Evolutionary conservation across 2,113 vertebrate species (phyloP).

Genomic region (Ophiodon elongatus): DNA sequence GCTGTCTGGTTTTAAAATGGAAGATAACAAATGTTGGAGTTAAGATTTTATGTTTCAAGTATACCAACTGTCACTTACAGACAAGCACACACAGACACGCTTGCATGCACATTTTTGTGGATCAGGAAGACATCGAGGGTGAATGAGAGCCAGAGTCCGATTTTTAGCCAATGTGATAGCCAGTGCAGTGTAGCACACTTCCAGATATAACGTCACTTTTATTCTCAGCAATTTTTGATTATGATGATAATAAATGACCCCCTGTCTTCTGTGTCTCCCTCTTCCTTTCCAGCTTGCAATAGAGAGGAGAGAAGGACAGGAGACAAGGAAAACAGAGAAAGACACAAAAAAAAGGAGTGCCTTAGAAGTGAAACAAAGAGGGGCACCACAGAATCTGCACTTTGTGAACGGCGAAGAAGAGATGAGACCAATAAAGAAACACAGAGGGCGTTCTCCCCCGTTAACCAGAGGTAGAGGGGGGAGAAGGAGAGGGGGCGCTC

Average conservation of each 20-base stretch:
- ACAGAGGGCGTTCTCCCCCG: slow-evolving; percentile 81
- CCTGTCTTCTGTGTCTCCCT: slow-evolving; percentile 60
- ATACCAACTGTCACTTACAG: neutral
- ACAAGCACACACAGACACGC: neutral
- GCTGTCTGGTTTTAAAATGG: slow-evolving; percentile 25
- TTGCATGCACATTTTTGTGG: slow-evolving; percentile 15
- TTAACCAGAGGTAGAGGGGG: slow-evolving; percentile 87
- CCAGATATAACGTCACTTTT: slow-evolving; percentile 61
- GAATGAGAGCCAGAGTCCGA: slow-evolving; percentile 40
- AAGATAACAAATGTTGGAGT: slow-evolving; percentile 7
- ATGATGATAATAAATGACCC: slow-evolving; percentile 71
- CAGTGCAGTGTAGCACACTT: slow-evolving; percentile 54
- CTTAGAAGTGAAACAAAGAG: slow-evolving; percentile 62
- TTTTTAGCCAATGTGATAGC: slow-evolving; percentile 39
- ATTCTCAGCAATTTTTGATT: slow-evolving; percentile 58
- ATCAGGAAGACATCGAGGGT: slow-evolving; percentile 27
- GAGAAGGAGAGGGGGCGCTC: slow-evolving; percentile 78
- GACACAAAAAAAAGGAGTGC: slow-evolving; percentile 61
- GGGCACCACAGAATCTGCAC: slow-evolving; percentile 49
- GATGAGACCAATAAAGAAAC: slow-evolving; percentile 91
- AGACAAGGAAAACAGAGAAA: slow-evolving; percentile 40
- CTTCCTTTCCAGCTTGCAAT: slow-evolving; percentile 56
- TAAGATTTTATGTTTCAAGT: neutral
- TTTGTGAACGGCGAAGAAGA: slow-evolving; percentile 59
- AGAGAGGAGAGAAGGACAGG: slow-evolving; percentile 41